These are phyloP conservation scores for Pseudomyrmex dendroicus DNA, from an alignment of 1,140 invertebrate species.

Conservation along the genomic window DNA sequence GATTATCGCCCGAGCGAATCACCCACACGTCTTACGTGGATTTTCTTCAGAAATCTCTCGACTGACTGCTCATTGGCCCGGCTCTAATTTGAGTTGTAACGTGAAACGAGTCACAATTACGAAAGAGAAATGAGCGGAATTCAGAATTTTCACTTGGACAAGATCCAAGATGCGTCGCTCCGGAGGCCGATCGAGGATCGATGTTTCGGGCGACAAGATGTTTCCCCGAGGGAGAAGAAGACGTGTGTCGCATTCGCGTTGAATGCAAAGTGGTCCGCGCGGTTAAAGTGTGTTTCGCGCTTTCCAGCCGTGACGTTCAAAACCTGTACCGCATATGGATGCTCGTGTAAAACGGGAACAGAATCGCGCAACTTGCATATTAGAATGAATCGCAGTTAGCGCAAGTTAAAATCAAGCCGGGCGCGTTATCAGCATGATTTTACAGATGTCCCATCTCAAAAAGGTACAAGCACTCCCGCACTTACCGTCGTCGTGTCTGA, in stretches of 20 bases:
- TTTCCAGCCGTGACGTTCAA: slow-evolving; percentile 10
- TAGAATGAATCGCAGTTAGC: slow-evolving; percentile 10
- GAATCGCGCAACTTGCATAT: slow-evolving; percentile 13
- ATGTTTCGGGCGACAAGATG: slow-evolving; percentile 40
- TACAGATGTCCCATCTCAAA: too few species aligned
- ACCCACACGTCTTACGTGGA: background rate
- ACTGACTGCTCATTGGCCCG: slow-evolving; percentile 14
- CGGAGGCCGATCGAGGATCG: slow-evolving; percentile 43
- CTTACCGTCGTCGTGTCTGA: too few species aligned
- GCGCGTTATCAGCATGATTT: background rate
- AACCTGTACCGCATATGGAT: background rate
- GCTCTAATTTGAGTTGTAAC: slow-evolving; percentile 34
- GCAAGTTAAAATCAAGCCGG: slow-evolving; percentile 16
- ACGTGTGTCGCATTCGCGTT: slow-evolving; percentile 70
- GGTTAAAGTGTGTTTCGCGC: slow-evolving; percentile 66
- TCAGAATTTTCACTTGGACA: slow-evolving; percentile 8
- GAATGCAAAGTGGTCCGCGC: slow-evolving; percentile 77
- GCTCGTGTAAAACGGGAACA: background rate
- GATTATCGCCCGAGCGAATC: slow-evolving; percentile 24
- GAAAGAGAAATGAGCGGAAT: background rate
- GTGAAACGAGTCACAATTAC: slow-evolving; percentile 26
- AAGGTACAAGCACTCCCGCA: too few species aligned
- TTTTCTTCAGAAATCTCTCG: background rate
- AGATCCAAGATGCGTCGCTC: slow-evolving; percentile 14
- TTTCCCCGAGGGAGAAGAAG: slow-evolving; percentile 41